Base-by-base conservation (phyloP, 2,113 vertebrate genomes). In the Dasyornis broadbenti region DNA sequence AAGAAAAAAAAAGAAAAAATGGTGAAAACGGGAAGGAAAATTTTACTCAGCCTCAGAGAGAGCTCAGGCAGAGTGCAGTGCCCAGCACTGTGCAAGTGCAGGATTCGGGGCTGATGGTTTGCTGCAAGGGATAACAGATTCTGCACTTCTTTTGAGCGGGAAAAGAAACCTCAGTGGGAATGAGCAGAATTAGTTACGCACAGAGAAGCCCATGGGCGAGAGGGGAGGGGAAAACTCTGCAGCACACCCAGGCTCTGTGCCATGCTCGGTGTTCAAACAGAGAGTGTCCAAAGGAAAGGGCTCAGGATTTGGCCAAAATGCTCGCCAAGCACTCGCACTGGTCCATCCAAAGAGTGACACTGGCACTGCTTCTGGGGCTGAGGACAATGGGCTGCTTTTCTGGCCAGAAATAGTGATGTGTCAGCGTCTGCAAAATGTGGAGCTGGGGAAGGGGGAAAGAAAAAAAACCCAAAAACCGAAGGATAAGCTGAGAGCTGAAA, bases 401-500 rank as follows among this genome's bases (percentile, higher is more conserved):
- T 96, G 90, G 88, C 82, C 94, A 97, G 94, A 95, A 97, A 95
- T 87, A 88, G 79, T 94, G 96, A 95, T 96, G 96, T 95, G 95
- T 96, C 96, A 97, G 96, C 90, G 21, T 96, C 96, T 97, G 88
- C 89, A 94, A 90, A 90, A 92, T 78, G 75, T 73, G 75, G 89
- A 90, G 73, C 86, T 82, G 76, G 44, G 49, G 35, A 92, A 82
- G 28, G 47, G 4, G 30, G 47, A 42, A 59, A 23, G 33, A 37
- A 22, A 66, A 56, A 35, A 53, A 54, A 64, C 1, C 7, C 13
- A 17, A 59, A 68, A 77, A 8, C 13, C 37, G 27, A 52, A 53
- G 0, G 3, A 85, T 94, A 92, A 95, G 57, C 44, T 89, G 60
- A 82, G 92, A 96, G 59, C 86, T 92, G 72, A 91, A 94, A 79